phyloP scores from a whole-genome alignment of 2,113 vertebrate species.

The Chloropsis cyanopogon region DNA sequence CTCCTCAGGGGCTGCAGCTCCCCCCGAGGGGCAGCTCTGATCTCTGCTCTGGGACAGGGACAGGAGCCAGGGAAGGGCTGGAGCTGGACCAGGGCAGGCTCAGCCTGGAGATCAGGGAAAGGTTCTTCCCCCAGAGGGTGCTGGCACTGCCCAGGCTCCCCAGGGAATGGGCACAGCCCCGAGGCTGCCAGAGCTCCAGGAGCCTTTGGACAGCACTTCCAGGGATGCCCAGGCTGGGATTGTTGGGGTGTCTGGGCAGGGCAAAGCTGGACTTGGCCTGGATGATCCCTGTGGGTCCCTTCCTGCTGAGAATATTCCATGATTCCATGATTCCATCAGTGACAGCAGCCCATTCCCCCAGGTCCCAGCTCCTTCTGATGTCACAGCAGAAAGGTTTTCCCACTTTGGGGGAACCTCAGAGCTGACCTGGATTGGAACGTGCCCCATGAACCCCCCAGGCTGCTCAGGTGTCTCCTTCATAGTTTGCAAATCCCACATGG shows the following conservation, averaged over 20 bases:
- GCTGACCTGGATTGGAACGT: background rate
- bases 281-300: accelerated
- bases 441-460: accelerated
- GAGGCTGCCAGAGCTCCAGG: background rate
- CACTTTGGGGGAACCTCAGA: background rate
- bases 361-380: background rate
- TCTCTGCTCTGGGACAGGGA: background rate
- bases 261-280: background rate
- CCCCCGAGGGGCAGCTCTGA: accelerated
- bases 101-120: background rate
- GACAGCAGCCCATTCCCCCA: background rate
- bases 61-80: background rate
- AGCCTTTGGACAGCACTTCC: background rate
- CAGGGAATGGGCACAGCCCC: background rate
- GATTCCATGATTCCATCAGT: background rate
- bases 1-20: background rate
- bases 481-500: background rate
- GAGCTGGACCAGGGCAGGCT: background rate
- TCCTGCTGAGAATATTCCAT: background rate
- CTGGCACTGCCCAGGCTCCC: background rate
- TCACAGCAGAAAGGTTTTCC: background rate
- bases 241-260: background rate
- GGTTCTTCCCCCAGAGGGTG: background rate
- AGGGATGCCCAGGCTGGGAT: background rate
- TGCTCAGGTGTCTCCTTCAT: background rate